phyloP scores from a whole-genome alignment of 2,888 invertebrate species.

The Hypercompe scribonia region DNA sequence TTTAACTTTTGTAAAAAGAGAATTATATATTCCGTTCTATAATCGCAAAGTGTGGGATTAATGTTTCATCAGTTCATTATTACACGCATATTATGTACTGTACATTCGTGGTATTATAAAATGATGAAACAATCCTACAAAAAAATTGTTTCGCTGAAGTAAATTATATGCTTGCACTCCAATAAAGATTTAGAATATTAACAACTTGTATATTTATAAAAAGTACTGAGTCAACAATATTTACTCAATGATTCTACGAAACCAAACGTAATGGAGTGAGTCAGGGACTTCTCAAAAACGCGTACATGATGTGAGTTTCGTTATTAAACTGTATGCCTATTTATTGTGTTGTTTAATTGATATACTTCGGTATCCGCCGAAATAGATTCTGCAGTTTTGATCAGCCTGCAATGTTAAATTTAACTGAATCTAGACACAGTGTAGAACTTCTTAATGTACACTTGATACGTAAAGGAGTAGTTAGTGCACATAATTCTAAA shows the following conservation, averaged over 20 bases:
- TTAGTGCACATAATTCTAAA: too few species aligned
- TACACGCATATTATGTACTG: neutral
- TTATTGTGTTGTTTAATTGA: too few species aligned
- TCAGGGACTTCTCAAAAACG: constrained; percentile 6
- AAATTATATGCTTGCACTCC: neutral
- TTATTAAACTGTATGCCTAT: too few species aligned
- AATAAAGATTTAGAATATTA: neutral
- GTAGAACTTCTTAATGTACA: too few species aligned
- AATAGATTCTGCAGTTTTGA: too few species aligned
- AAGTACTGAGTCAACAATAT: constrained; percentile 16
- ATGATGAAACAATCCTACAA: neutral
- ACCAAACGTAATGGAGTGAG: constrained; percentile 1
- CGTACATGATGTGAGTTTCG: too few species aligned
- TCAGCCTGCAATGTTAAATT: too few species aligned
- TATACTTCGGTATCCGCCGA: too few species aligned
- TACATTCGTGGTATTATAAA: too few species aligned
- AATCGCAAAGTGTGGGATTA: neutral
- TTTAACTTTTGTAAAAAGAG: too few species aligned
- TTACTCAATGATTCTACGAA: constrained; percentile 12
- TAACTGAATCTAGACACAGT: too few species aligned
- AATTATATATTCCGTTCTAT: neutral
- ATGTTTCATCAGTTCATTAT: neutral
- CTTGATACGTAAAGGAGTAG: too few species aligned
- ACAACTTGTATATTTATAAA: neutral
- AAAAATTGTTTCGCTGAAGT: neutral